Evolutionary conservation across 2,113 vertebrate genomes (phyloP).

Genomic region (Hiodon tergisus): DNA sequence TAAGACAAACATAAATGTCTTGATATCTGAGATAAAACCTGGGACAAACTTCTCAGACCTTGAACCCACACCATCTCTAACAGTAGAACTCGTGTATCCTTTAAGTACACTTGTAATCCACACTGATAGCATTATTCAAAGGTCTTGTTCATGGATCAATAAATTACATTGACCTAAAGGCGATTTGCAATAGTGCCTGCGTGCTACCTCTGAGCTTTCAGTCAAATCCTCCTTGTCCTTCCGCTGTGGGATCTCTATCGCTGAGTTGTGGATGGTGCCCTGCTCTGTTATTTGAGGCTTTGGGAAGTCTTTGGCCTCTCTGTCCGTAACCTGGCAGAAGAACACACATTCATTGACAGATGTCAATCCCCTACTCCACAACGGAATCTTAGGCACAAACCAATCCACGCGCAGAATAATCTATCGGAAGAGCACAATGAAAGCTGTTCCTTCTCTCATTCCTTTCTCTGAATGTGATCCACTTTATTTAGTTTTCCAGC

Average conservation of each 20-base stretch:
- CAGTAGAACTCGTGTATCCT: not conserved
- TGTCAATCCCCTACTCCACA: no score
- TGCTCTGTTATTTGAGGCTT: conserved; percentile 59
- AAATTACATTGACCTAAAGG: not conserved
- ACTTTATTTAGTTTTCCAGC: no score
- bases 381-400: no score
- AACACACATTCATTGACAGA: not conserved
- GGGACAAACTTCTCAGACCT: not conserved
- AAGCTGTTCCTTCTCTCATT: not conserved
- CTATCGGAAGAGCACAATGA: not conserved
- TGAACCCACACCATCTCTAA: not conserved
- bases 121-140: not conserved
- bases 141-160: conserved; percentile 3
- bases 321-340: conserved; percentile 61
- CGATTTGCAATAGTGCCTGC: not conserved
- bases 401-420: not conserved
- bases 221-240: conserved; percentile 67
- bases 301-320: conserved; percentile 70
- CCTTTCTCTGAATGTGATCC: no score
- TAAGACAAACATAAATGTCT: not conserved
- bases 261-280: conserved; percentile 53
- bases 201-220: conserved; percentile 69
- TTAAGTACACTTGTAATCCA: not conserved
- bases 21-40: not conserved
- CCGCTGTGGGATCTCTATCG: conserved; percentile 61